Base-by-base conservation (phyloP, 2,888 invertebrate species). In the Morpho deidamia region DNA sequence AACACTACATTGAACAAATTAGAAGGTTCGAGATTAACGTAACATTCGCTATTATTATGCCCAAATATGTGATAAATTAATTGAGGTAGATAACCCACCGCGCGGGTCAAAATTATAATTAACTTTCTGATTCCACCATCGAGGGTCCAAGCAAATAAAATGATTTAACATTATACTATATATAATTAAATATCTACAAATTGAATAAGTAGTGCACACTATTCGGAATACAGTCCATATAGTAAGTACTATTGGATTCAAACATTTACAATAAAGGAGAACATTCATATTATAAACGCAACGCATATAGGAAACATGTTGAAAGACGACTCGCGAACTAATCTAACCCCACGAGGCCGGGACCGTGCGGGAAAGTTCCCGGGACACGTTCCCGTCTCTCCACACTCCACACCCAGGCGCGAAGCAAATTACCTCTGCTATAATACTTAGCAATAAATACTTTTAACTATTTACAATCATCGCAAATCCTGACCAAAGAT, bases 151-250 rank as follows among this genome's bases (percentile, higher is more conserved):
- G 82, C 83, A 87, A 87, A 86, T 83, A 79, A 86, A 84, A 86
- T 81, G 78, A 82, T 79, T 81, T 82, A 79, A 85, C 83, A 86
- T 89, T 89, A 87, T 84, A 85, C 86, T 89, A 88, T 88, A 83
- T 83, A 87, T 87, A 87, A 87, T 88, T 88, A 88, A 83, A 85
- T 89, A 89, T 88, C 89, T 89, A 88, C 89, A 89, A 86, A 85
- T 87, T 79, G 84, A 83, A 85, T 80, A 78, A 80, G 76, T 76
- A 84, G 84, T 86, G 85, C 86, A 81, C 79, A 78, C 85, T 83
- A 84, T 81, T 68, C 64, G 77, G 81, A 78, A 78, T 76, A 77
- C 78, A 69, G 71, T 77, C 76, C 81, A 68, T 71, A 74, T 66
- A 71, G 68, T 69, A 71, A 71, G 68, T 69, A 71, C 76, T 77